Percentiles rank a stretch among this genome's conserved stretches.
Conservation (phyloP, 2,797 vertebrate species). For the Falco cherrug region DNA sequence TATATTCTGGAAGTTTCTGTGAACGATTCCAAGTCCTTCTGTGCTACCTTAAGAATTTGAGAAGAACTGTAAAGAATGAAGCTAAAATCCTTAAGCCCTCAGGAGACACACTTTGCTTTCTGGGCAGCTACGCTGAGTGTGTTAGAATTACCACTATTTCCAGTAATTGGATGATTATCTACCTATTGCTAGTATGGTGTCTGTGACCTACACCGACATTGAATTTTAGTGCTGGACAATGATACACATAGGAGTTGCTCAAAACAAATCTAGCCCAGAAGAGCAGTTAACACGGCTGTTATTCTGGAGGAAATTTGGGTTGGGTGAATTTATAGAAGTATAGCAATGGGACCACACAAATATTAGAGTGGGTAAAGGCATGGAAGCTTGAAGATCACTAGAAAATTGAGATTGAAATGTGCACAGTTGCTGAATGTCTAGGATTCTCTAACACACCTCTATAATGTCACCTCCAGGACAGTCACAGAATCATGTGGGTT, state of each 20-base stretch:
- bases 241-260: not conserved
- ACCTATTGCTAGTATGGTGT: not conserved
- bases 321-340: not conserved
- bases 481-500: not conserved
- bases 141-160: not conserved
- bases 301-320: not conserved
- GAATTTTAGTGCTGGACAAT: not conserved
- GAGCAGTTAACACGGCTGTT: not conserved
- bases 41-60: not conserved
- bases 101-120: not conserved
- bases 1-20: not conserved
- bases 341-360: not conserved
- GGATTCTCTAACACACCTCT: not conserved
- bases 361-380: not conserved
- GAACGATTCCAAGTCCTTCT: not conserved
- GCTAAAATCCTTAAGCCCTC: not conserved
- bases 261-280: not conserved
- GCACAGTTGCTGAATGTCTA: not conserved
- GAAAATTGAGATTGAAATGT: not conserved
- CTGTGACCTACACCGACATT: not conserved
- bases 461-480: not conserved
- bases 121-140: not conserved
- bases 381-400: not conserved
- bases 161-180: not conserved
- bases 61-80: not conserved